phyloP scores from a whole-genome alignment of 2,797 vertebrate genomes.

The Hirundo rustica region DNA sequence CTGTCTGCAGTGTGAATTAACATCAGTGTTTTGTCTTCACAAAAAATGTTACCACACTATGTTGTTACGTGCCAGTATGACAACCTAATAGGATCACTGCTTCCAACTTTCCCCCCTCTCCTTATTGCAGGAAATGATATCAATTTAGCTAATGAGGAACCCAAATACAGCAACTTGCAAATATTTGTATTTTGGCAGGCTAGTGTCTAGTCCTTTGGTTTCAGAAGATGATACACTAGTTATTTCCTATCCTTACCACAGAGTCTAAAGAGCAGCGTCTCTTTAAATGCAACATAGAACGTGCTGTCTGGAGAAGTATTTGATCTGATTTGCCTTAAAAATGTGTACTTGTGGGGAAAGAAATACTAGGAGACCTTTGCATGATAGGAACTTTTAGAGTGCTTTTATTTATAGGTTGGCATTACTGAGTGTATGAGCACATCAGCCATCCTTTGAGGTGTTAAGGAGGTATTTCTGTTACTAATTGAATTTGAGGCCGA shows the following conservation, averaged over 20 bases:
- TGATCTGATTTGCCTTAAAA: background rate
- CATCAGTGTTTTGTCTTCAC: slow-evolving; percentile 20
- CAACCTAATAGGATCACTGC: background rate
- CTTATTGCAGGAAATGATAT: background rate
- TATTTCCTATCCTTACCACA: background rate
- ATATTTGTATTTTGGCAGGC: background rate
- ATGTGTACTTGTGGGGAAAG: background rate
- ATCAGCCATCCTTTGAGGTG: background rate
- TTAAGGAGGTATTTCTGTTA: background rate
- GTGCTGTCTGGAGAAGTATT: background rate
- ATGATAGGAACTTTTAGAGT: background rate
- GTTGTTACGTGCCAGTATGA: background rate
- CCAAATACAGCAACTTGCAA: slow-evolving; percentile 1
- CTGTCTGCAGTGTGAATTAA: slow-evolving; percentile 34
- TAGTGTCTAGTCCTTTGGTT: background rate
- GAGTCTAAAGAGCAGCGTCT: background rate
- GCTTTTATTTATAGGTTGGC: background rate
- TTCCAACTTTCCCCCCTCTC: background rate
- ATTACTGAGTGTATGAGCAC: background rate
- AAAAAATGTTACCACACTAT: background rate
- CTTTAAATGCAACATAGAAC: background rate
- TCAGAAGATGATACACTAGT: background rate
- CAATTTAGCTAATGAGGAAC: slow-evolving; percentile 19
- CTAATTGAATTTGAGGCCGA: background rate
- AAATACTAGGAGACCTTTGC: background rate